phyloP scores from a whole-genome alignment of 2,797 vertebrate species.

The Lemur catta region DNA sequence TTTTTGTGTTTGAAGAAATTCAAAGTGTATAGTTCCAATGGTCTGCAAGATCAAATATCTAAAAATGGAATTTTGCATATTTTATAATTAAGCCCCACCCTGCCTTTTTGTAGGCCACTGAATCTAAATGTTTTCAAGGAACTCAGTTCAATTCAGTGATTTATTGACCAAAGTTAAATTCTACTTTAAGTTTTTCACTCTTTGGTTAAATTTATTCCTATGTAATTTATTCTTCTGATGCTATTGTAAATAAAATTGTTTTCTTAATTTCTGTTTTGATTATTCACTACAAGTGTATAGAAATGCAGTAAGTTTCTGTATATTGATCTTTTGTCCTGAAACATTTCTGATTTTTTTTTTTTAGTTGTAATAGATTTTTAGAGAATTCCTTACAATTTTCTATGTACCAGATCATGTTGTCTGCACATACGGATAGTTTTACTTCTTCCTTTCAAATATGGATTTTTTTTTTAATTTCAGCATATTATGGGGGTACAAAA shows the following conservation, averaged over 20 bases:
- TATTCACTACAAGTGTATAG: not conserved
- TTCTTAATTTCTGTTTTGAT: not conserved
- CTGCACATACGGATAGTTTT: not conserved
- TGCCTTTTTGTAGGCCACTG: not conserved
- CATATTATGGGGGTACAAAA: no score
- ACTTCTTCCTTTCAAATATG: not conserved
- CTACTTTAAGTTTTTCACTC: not conserved
- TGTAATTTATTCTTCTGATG: not conserved
- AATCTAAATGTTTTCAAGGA: not conserved
- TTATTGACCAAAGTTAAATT: not conserved
- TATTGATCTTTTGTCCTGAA: not conserved
- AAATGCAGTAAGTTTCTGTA: not conserved
- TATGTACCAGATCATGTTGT: not conserved
- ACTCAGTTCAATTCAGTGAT: not conserved
- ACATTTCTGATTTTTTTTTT: not conserved
- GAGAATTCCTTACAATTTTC: not conserved
- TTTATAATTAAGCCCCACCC: not conserved
- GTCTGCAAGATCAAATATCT: not conserved
- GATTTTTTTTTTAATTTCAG: no score
- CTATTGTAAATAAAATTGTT: not conserved
- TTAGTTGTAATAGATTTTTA: not conserved
- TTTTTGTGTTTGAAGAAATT: constrained; percentile 40
- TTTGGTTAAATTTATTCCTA: not conserved
- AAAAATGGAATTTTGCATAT: not conserved
- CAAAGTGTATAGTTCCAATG: not conserved